These are phyloP conservation scores for Dicerorhinus sumatrensis DNA, from an alignment of 2,113 vertebrate genomes.

Conservation along the genomic window DNA sequence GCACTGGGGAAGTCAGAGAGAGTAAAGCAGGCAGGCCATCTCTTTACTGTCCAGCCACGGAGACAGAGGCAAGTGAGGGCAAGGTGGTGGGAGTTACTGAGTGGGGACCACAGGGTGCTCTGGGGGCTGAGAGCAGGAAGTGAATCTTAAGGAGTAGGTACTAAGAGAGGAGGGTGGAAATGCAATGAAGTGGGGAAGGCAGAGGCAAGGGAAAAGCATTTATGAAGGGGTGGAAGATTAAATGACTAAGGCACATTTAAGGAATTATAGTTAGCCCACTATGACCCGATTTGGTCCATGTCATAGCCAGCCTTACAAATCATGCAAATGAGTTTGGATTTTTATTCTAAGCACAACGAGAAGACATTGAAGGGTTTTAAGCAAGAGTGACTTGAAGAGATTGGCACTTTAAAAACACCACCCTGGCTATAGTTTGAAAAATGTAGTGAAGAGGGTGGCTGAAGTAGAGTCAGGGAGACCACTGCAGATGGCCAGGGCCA, in stretches of 20 bases:
- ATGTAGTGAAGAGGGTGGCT: not conserved
- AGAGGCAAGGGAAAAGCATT: not conserved
- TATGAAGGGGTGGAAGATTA: not conserved
- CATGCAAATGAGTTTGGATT: not conserved
- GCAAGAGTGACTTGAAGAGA: not conserved
- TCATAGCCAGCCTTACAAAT: not conserved
- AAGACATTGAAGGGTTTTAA: not conserved
- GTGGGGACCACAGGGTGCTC: not conserved
- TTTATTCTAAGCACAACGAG: not conserved
- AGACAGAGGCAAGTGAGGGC: not conserved
- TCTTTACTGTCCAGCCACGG: not conserved
- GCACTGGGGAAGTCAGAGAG: not conserved
- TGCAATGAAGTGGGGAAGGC: not conserved
- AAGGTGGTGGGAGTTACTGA: not conserved
- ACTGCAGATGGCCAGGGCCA: not conserved
- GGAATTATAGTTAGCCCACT: not conserved
- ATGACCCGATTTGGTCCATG: not conserved
- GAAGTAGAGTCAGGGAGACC: not conserved
- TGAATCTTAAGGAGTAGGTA: not conserved
- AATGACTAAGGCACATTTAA: not conserved
- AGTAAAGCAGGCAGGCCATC: not conserved
- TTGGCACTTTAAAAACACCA: not conserved
- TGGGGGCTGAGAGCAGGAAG: not conserved
- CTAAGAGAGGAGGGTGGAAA: not conserved
- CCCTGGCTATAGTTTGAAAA: not conserved